phyloP scores from a whole-genome alignment of 1,140 invertebrate species.

The Helicorthomorpha holstii region DNA sequence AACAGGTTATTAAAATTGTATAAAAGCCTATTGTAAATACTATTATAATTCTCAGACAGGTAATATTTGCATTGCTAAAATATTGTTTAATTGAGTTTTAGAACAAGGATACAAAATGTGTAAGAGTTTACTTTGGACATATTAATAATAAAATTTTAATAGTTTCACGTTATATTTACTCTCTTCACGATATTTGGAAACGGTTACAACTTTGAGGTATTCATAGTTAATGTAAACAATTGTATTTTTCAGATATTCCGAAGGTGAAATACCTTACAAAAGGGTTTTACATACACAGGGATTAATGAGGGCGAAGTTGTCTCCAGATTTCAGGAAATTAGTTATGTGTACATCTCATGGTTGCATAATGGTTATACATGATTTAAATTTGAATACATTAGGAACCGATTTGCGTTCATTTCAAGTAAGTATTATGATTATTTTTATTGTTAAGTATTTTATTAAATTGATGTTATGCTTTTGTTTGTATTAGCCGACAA shows the following conservation, averaged over 20 bases:
- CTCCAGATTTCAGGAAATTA: conserved; percentile 67
- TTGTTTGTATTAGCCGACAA: conserved; percentile 48
- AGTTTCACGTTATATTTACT: neutral
- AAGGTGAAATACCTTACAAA: conserved; percentile 55
- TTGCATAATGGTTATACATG: conserved; percentile 74
- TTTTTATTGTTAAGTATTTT: neutral
- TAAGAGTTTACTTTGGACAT: neutral
- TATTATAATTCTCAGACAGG: neutral
- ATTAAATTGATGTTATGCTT: conserved; percentile 4
- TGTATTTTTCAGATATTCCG: conserved; percentile 40
- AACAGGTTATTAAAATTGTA: conserved; percentile 50
- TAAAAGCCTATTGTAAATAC: no score
- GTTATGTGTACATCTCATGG: conserved; percentile 77
- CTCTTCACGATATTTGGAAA: neutral
- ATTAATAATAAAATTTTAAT: neutral
- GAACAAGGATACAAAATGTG: neutral
- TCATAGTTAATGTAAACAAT: neutral
- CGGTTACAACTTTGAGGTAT: neutral
- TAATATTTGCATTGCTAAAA: neutral
- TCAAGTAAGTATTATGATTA: conserved; percentile 36
- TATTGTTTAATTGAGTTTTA: neutral
- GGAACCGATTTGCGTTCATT: conserved; percentile 65
- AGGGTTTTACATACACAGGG: conserved; percentile 66
- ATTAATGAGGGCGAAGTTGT: conserved; percentile 72
- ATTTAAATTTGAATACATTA: conserved; percentile 62